Evolutionary conservation across 92 coral and sea anemone species (phyloP).

Genomic region (Desmophyllum pertusum): DNA sequence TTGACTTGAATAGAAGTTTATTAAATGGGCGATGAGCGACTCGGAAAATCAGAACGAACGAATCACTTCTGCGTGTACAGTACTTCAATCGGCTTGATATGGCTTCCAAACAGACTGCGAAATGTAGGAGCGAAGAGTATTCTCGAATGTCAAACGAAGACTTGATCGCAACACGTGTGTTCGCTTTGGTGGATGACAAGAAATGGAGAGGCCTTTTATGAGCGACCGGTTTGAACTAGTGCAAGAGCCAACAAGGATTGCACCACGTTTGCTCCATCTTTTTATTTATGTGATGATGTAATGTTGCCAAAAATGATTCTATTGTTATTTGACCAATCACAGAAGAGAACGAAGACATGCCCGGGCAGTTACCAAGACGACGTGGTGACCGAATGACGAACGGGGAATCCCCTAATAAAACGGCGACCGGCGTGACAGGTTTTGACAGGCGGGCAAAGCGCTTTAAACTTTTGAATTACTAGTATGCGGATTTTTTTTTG

Average conservation of each 20-base stretch:
- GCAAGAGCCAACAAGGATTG: constrained; percentile 51
- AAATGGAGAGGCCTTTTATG: not conserved
- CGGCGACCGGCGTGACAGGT: constrained; percentile 26
- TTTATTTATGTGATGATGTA: constrained; percentile 56
- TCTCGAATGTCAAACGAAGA: not conserved
- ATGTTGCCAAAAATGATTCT: constrained; percentile 47
- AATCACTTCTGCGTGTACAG: not conserved
- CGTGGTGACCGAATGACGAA: constrained; percentile 39
- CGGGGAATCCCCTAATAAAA: constrained; percentile 89
- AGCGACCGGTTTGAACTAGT: constrained; percentile 50
- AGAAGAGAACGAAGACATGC: constrained; percentile 43
- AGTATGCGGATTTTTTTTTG: constrained; percentile 10
- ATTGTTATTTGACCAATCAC: constrained; percentile 59
- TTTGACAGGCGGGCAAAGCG: not conserved
- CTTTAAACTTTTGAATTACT: constrained; percentile 4
- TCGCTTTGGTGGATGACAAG: not conserved
- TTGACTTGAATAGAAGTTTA: not conserved
- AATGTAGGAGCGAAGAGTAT: not conserved
- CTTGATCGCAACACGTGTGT: constrained; percentile 22
- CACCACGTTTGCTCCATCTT: constrained; percentile 42
- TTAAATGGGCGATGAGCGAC: not conserved
- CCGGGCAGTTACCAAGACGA: constrained; percentile 57
- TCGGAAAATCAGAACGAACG: not conserved
- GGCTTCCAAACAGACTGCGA: not conserved
- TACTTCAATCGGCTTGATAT: not conserved